Evolutionary conservation across 2,797 vertebrate genomes (phyloP).

Genomic region (Nasua narica): DNA sequence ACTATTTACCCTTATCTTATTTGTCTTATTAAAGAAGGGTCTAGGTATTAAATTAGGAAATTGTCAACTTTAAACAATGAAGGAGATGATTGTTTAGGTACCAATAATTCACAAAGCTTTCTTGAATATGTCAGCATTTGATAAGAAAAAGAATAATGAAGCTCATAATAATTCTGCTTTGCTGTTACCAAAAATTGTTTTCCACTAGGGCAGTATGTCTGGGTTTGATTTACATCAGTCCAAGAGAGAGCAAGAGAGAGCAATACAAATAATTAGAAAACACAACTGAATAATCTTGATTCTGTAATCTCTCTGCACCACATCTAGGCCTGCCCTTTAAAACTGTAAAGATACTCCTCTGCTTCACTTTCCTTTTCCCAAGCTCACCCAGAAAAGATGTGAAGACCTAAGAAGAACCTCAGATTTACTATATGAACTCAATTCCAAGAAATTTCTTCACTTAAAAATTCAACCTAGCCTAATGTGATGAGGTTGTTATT

Average conservation of each 20-base stretch:
- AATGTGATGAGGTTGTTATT: neutral
- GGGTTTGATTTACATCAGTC: constrained; percentile 75
- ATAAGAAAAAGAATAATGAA: constrained; percentile 81
- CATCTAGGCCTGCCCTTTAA: constrained; percentile 54
- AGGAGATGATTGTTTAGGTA: constrained; percentile 76
- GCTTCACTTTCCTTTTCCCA: neutral
- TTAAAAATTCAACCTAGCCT: neutral
- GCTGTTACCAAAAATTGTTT: constrained; percentile 75
- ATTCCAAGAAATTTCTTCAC: neutral
- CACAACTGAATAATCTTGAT: constrained; percentile 70
- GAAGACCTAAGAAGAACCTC: neutral
- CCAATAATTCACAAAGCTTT: constrained; percentile 80
- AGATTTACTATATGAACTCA: neutral
- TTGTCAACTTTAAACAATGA: constrained; percentile 75
- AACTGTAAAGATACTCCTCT: neutral
- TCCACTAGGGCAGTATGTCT: constrained; percentile 70
- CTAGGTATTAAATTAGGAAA: constrained; percentile 66
- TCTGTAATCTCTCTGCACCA: constrained; percentile 59
- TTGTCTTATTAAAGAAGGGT: constrained; percentile 50
- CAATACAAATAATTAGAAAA: constrained; percentile 75
- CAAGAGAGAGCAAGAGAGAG: constrained; percentile 67
- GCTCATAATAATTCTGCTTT: constrained; percentile 79
- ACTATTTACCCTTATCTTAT: constrained; percentile 24
- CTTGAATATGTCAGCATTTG: constrained; percentile 78
- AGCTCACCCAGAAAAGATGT: neutral